phyloP scores from a whole-genome alignment of 2,113 vertebrate species.

The Fulmarus glacialis region DNA sequence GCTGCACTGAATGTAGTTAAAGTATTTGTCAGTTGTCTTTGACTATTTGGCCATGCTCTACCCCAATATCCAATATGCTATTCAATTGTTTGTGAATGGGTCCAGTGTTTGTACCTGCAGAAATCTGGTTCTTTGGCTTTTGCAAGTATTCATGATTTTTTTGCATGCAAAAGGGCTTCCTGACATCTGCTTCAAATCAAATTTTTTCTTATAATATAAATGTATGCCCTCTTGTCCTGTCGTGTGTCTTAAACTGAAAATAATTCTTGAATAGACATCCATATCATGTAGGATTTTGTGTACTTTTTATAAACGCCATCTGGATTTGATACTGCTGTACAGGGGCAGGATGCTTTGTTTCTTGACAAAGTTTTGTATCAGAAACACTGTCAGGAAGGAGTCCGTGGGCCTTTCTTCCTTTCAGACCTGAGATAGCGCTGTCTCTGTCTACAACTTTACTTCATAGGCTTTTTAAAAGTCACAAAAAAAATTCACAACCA shows the following conservation, averaged over 20 bases:
- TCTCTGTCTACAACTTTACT: neutral
- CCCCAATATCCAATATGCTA: neutral
- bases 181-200: slow-evolving; percentile 76
- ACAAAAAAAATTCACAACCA: neutral
- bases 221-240: slow-evolving; percentile 70
- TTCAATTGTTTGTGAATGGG: slow-evolving; percentile 59
- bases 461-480: slow-evolving; percentile 14
- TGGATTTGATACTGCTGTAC: slow-evolving; percentile 58
- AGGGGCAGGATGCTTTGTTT: slow-evolving; percentile 54
- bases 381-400: slow-evolving; percentile 31
- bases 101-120: slow-evolving; percentile 63
- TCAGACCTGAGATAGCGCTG: neutral
- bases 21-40: neutral
- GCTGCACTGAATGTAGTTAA: neutral
- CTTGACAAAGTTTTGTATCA: slow-evolving; percentile 21
- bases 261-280: slow-evolving; percentile 68
- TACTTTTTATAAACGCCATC: slow-evolving; percentile 51
- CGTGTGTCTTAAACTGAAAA: slow-evolving; percentile 66
- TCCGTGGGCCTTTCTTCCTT: neutral
- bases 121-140: slow-evolving; percentile 49
- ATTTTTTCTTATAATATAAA: slow-evolving; percentile 58
- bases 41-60: neutral
- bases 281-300: slow-evolving; percentile 59
- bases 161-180: slow-evolving; percentile 50
- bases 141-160: slow-evolving; percentile 25